Evolutionary conservation across 1,140 invertebrate genomes (phyloP).

Genomic region (Drosophila pachea): DNA sequence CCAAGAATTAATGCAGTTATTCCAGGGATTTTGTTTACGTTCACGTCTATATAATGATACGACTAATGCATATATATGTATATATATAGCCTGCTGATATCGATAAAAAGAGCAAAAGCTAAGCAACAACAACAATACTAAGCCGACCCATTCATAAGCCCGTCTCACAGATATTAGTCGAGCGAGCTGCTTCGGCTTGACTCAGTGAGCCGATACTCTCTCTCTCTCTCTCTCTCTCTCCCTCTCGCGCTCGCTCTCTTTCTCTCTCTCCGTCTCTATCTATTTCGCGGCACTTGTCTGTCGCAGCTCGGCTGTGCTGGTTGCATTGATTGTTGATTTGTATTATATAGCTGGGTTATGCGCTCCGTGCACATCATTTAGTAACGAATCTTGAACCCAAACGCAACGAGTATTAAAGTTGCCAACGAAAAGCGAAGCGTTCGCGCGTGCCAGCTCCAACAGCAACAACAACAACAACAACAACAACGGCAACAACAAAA

Average conservation of each 20-base stretch:
- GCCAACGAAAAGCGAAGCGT: conserved; percentile 2
- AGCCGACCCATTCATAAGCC: not conserved
- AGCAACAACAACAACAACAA: conserved; percentile 1
- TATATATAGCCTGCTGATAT: conserved; percentile 40
- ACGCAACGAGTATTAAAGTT: conserved; percentile 23
- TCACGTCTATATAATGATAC: conserved; percentile 24
- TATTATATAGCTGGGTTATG: conserved; percentile 55
- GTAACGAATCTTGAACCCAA: conserved; percentile 60
- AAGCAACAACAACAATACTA: too few relatives aligned
- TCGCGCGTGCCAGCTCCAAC: conserved; percentile 9
- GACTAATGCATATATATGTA: not conserved
- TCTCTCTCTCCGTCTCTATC: conserved; percentile 8
- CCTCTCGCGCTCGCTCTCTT: not conserved
- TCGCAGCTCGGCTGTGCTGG: conserved; percentile 15
- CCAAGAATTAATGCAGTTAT: conserved; percentile 58
- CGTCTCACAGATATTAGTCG: conserved; percentile 6
- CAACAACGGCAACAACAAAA: not conserved
- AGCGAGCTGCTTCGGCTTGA: conserved; percentile 16
- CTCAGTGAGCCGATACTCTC: conserved; percentile 12
- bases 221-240: conserved; percentile 1
- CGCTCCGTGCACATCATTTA: conserved; percentile 63
- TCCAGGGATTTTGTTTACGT: conserved; percentile 60
- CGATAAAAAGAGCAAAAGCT: conserved; percentile 19
- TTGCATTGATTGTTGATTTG: conserved; percentile 48
- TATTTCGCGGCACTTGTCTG: too few relatives aligned